phyloP scores from a whole-genome alignment of 1,140 invertebrate genomes.

The Pristionchus pacificus region DNA sequence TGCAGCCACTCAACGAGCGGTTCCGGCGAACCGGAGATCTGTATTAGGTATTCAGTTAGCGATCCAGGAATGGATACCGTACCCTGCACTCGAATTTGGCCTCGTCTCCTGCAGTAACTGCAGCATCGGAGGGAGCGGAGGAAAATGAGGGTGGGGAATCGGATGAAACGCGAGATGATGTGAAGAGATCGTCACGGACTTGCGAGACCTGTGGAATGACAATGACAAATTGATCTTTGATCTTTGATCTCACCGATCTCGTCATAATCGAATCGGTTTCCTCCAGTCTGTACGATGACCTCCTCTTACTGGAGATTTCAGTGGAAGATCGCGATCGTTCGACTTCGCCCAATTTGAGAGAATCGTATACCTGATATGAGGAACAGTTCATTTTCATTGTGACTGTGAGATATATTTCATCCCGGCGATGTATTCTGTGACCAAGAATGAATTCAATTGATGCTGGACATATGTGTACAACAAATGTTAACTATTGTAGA shows the following conservation, averaged over 20 bases:
- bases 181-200: constrained; percentile 24
- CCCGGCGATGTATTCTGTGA: too few relatives aligned
- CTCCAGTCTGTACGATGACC: background rate
- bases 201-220: constrained; percentile 12
- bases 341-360: constrained; percentile 28
- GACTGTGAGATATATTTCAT: too few relatives aligned
- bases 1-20: constrained; percentile 41
- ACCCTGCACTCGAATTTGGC: constrained; percentile 34
- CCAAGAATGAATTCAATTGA: too few relatives aligned
- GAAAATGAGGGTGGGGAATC: constrained; percentile 33
- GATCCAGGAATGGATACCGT: constrained; percentile 9
- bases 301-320: constrained; percentile 19
- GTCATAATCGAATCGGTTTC: background rate
- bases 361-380: constrained; percentile 28
- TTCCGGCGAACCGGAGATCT: constrained; percentile 30
- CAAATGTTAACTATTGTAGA: too few relatives aligned
- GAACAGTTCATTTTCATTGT: too few relatives aligned
- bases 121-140: constrained; percentile 22
- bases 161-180: too few relatives aligned
- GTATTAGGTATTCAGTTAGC: constrained; percentile 6
- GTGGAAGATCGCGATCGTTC: constrained; percentile 35
- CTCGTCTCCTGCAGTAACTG: constrained; percentile 21
- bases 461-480: too few relatives aligned
- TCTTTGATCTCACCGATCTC: background rate
- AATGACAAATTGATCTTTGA: background rate